phyloP scores from a whole-genome alignment of 1,140 invertebrate species.

The Macrobrachium rosenbergii region DNA sequence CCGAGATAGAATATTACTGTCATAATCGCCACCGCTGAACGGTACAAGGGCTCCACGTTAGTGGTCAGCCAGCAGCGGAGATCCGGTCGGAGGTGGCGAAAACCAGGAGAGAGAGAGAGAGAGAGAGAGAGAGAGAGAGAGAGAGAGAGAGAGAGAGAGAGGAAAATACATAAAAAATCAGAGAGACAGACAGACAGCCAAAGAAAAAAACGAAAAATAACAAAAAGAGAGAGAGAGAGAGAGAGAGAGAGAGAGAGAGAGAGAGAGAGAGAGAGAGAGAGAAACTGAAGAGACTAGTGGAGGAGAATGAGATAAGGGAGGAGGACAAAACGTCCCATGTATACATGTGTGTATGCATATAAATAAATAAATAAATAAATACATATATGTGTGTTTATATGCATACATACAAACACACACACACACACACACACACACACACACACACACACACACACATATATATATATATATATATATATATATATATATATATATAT shows the following conservation, averaged over 20 bases:
- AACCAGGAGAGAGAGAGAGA: neutral
- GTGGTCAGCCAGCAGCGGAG: too few relatives aligned
- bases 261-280: neutral
- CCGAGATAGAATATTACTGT: neutral
- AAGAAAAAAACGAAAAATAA: too few relatives aligned
- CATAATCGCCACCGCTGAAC: neutral
- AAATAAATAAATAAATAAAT: slow-evolving; percentile 5
- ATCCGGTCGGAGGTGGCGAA: neutral
- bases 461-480: slow-evolving; percentile 14
- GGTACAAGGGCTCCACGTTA: too few relatives aligned
- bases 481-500: neutral
- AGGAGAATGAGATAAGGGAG: too few relatives aligned
- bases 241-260: neutral
- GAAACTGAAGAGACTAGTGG: neutral
- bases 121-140: neutral
- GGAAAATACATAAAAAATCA: neutral
- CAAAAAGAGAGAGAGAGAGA: neutral
- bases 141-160: neutral
- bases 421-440: neutral
- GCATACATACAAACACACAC: neutral
- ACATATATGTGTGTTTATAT: slow-evolving; percentile 20
- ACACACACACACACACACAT: neutral
- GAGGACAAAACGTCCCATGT: neutral
- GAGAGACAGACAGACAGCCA: too few relatives aligned
- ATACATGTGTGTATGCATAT: neutral